Conservation (phyloP, 2,797 vertebrate genomes). For the Simalia tracyae region DNA sequence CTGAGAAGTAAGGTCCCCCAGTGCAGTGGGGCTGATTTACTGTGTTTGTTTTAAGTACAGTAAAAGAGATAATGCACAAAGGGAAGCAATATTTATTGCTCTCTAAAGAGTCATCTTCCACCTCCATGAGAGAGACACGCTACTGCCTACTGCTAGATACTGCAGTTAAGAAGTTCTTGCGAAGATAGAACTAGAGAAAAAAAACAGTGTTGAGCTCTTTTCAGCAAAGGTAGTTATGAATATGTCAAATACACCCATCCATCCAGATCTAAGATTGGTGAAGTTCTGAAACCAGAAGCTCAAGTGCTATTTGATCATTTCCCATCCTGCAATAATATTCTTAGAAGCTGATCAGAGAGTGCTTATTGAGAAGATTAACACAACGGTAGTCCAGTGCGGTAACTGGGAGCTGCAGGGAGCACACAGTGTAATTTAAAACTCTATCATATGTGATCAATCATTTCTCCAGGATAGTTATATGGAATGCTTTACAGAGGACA, state of each 20-base stretch:
- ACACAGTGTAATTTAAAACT: not conserved
- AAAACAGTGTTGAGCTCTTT: not conserved
- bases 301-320: not conserved
- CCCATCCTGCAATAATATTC: not conserved
- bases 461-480: not conserved
- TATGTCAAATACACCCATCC: not conserved
- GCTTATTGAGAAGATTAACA: not conserved
- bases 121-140: not conserved
- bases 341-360: not conserved
- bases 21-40: not conserved
- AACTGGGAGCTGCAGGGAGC: not conserved
- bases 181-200: not conserved
- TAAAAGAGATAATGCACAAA: not conserved
- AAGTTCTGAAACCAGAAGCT: not conserved
- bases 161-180: not conserved
- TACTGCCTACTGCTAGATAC: not conserved
- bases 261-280: not conserved
- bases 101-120: not conserved
- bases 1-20: not conserved
- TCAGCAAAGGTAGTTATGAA: not conserved
- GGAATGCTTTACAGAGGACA: not conserved
- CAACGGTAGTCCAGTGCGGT: not conserved
- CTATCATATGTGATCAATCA: not conserved
- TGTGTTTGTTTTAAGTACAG: not conserved
- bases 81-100: not conserved